Evolutionary conservation across 2,113 vertebrate genomes (phyloP).

Genomic region (Aptenodytes forsteri): DNA sequence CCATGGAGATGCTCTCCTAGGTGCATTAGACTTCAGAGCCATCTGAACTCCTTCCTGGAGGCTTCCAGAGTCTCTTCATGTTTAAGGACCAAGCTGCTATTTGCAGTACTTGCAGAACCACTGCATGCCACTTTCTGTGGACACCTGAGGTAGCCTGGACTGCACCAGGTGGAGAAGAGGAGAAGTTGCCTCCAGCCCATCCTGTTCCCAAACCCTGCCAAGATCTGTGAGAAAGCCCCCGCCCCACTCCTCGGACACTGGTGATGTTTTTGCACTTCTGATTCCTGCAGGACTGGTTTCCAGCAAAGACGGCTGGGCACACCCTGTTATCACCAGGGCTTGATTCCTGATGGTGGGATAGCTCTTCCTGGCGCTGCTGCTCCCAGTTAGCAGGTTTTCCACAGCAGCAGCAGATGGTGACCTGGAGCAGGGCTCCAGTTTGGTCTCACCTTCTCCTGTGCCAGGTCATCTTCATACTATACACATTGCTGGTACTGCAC

Average conservation of each 20-base stretch:
- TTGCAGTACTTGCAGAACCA: background rate
- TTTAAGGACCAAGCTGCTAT: background rate
- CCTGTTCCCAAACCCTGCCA: background rate
- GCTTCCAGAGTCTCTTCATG: background rate
- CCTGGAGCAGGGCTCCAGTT: background rate
- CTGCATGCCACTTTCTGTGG: background rate
- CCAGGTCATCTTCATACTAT: background rate
- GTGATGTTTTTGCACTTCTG: background rate
- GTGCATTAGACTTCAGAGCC: background rate
- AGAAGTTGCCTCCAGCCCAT: background rate
- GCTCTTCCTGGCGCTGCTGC: background rate
- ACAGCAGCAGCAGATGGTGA: background rate
- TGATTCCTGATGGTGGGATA: background rate
- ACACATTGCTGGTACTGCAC: accelerated
- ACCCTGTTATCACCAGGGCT: background rate
- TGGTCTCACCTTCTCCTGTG: background rate
- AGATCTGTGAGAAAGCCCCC: too few relatives aligned
- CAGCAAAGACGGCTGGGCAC: background rate
- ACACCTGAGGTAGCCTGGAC: background rate
- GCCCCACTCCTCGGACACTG: accelerated
- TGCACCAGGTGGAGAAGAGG: background rate
- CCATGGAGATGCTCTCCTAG: background rate
- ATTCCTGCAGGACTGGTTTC: background rate
- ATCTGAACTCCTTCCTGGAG: background rate
- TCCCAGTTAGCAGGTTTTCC: background rate